Evolutionary conservation across 2,113 vertebrate genomes (phyloP).

Genomic region (Burhinus oedicnemus): DNA sequence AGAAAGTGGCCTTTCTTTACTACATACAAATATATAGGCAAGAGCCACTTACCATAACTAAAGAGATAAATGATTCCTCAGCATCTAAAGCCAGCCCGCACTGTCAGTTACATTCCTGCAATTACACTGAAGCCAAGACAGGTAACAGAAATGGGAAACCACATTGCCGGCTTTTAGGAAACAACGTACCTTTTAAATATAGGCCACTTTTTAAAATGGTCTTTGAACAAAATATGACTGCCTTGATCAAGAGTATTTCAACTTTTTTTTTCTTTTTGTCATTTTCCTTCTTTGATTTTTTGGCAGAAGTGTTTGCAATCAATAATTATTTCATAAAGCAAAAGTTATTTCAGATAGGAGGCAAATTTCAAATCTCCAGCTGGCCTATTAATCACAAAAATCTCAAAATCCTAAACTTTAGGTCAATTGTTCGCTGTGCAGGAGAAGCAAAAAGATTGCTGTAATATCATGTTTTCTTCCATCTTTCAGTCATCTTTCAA

Average conservation of each 20-base stretch:
- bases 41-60: background rate
- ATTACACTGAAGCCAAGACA: background rate
- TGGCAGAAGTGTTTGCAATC: background rate
- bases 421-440: slow-evolving; percentile 44
- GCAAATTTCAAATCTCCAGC: background rate
- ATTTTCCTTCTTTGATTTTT: background rate
- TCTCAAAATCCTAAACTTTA: slow-evolving; percentile 58
- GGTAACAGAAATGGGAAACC: background rate
- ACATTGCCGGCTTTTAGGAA: accelerated
- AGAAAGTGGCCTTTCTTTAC: background rate
- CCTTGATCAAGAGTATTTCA: background rate
- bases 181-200: background rate
- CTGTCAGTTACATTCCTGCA: accelerated
- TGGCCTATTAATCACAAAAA: slow-evolving; percentile 22
- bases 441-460: slow-evolving; percentile 36
- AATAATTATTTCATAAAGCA: slow-evolving; percentile 11
- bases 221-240: background rate
- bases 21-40: background rate
- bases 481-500: slow-evolving; percentile 79
- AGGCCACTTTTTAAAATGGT: background rate
- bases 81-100: background rate
- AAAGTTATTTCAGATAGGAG: slow-evolving; percentile 2
- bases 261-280: background rate
- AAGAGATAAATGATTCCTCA: background rate
- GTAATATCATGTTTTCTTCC: slow-evolving; percentile 70